Evolutionary conservation across 2,888 invertebrate genomes (phyloP), one percentile per base, ranked within the genome.

Genomic region (Aphodius sticticus): DNA sequence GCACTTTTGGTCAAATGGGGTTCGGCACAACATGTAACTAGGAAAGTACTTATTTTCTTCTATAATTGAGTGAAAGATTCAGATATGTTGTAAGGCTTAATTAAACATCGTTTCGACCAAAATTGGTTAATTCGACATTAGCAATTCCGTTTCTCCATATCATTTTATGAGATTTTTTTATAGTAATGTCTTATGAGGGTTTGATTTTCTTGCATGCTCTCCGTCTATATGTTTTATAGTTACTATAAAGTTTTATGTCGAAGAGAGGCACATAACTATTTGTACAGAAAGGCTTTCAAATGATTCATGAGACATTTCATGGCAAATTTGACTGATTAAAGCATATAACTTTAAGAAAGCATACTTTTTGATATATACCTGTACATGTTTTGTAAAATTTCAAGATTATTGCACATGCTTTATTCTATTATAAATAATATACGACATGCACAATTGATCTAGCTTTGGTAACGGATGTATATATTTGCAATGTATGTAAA

Each of bases 321-420:
- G 7, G 53, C 12, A 53, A 53, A 53, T 53, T 53, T 53, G 53
- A 53, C 53, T 53, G 53, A 53, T 53, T 53, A 53, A 53, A 26
- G 26, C 26, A 26, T 26, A 26, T 26, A 26, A 26, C 26, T 26
- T 26, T 26, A 2, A 26, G 3, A 26, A 53, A 53, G 53, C 53
- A 53, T 53, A 53, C 53, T 53, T 53, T 53, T 53, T 53, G 53
- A 53, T 53, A 53, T 53, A 53, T 53, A 53, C 53, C 53, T 53
- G 53, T 53, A 53, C 53, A 53, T 38, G 38, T 53, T 53, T 53
- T 53, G 12, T 53, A 53, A 53, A 53, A 9, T 53, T 53, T 12
- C 7, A 53, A 12, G 12, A 2, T 53, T 12, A 0, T 12, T 12
- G 12, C 53, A 53, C 53, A 53, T 53, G 53, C 53, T 53, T 53